Base-by-base conservation (phyloP, 2,797 vertebrate genomes). In the Clarias pachynema region DNA sequence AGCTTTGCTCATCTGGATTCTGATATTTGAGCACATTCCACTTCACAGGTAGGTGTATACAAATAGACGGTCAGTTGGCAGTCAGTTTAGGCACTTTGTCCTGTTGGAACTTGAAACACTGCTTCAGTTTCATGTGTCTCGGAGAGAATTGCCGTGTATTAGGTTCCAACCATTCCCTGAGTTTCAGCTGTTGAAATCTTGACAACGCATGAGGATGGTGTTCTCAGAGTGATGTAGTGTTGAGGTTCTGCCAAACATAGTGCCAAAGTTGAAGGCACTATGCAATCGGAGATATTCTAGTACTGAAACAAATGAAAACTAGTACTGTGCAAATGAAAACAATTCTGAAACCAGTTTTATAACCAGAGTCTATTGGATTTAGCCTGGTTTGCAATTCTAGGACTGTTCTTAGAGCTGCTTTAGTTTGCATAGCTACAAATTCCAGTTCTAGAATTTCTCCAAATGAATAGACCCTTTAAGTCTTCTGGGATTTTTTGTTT, bases 1-100 rank as follows among this genome's bases (percentile, higher is more conserved):
- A 63, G 78, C 37, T 80, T 29, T 29, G 24, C 24, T 44, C 60
- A 80, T 65, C 78, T 80, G n/a, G 78, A 29, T 29, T n/a, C n/a
- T 12, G 34, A 79, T 63, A 18, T 40, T 18, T 79, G 10, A 63
- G 34, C 3, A 15, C 1, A 10, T 29, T 49, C 8, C 49, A 65
- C n/a, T 79, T 63, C 24, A 22, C 34, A 79, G 20, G 49, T 53
- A 14, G 49, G 49, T 53, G 12, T 53, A 53, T 53, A 14, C 49
- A 53, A 53, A 53, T 53, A 53, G 49, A 14, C 3, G 2, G 12
- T 14, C 49, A 53, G 49, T 14, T 77, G 53, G 1, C 29, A 56
- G 75, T 37, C 20, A 62, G 22, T 79, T 62, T 37, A 24, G 9
- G 26, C 4, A 24, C 20, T 3, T 24, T 22, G 56, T 78, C 22